These are phyloP conservation scores for Limnephilus marmoratus DNA, from an alignment of 2,888 invertebrate genomes.

Conservation along the genomic window DNA sequence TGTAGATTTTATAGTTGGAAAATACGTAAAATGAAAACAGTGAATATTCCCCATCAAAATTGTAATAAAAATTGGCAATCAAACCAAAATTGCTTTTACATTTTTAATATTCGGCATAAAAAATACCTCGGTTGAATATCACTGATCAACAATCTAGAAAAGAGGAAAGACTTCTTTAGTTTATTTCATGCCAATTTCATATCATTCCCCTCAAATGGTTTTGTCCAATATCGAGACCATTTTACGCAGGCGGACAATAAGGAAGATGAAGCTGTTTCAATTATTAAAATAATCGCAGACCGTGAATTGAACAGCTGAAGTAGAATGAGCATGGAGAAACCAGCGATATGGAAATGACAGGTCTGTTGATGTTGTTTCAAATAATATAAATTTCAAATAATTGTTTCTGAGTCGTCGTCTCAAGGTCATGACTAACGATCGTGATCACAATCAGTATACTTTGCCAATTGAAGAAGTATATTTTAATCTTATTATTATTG, in stretches of 20 bases:
- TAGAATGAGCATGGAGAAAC: neutral
- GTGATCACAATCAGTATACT: too few relatives aligned
- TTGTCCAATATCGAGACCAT: neutral
- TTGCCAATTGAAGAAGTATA: too few relatives aligned
- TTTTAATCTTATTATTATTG: too few relatives aligned
- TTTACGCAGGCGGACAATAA: neutral
- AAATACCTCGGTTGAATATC: too few relatives aligned
- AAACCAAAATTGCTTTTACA: too few relatives aligned
- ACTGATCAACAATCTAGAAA: neutral
- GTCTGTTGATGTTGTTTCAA: neutral
- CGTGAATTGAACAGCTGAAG: neutral
- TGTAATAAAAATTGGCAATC: too few relatives aligned
- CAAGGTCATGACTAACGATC: too few relatives aligned
- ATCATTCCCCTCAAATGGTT: neutral
- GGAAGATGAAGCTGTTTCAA: constrained; percentile 11
- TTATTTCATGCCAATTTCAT: neutral
- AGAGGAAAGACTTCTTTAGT: neutral
- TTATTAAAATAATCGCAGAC: constrained; percentile 7
- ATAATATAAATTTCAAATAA: neutral
- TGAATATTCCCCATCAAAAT: too few relatives aligned
- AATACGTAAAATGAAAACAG: too few relatives aligned
- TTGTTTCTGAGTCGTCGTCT: too few relatives aligned
- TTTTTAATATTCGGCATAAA: too few relatives aligned
- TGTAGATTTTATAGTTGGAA: too few relatives aligned
- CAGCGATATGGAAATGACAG: neutral